phyloP scores from a whole-genome alignment of 2,797 vertebrate genomes.

The Mus caroli region DNA sequence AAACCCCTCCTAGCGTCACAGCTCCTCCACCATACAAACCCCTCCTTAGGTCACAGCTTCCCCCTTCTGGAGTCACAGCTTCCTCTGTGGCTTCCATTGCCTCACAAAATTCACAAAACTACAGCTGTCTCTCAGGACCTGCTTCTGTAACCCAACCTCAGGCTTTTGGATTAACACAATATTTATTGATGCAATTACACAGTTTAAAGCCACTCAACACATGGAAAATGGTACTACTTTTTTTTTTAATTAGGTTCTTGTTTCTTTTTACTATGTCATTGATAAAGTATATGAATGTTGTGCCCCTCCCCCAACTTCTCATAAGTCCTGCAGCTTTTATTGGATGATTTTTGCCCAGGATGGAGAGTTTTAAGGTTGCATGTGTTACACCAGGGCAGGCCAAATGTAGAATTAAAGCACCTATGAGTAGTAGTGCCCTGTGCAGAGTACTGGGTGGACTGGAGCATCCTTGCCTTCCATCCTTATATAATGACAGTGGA shows the following conservation, averaged over 20 bases:
- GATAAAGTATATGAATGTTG: not conserved
- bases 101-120: not conserved
- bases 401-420: not conserved
- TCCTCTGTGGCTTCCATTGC: not conserved
- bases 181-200: not conserved
- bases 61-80: not conserved
- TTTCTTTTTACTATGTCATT: not conserved
- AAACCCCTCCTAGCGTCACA: too few species aligned
- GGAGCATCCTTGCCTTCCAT: not conserved
- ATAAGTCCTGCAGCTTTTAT: not conserved
- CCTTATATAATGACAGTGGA: not conserved
- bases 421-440: not conserved
- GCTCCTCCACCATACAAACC: too few species aligned
- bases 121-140: not conserved
- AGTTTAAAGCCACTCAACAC: not conserved
- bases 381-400: not conserved
- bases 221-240: not conserved
- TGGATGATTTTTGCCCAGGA: not conserved
- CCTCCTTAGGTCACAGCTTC: too few species aligned
- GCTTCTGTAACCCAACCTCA: not conserved
- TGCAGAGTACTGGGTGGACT: not conserved
- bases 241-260: conserved; percentile 7
- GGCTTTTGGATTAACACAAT: not conserved
- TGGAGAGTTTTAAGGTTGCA: not conserved
- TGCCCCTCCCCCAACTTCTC: not conserved